Base-by-base conservation (phyloP, 2,797 vertebrate species). In the Champsocephalus esox region DNA sequence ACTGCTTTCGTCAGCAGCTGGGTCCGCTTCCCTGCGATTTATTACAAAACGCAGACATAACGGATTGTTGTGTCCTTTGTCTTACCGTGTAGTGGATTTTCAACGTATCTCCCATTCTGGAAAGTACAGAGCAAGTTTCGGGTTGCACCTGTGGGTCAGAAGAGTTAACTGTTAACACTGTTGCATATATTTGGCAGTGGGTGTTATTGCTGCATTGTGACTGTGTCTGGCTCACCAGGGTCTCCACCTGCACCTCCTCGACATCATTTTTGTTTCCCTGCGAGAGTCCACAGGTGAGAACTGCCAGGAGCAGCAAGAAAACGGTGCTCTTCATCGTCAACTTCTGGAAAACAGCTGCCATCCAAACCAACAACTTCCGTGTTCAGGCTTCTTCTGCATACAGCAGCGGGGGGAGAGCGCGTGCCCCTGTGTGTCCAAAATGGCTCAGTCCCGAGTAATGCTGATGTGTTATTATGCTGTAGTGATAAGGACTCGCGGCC, bases 21-120 rank as follows among this genome's bases (percentile, higher is more conserved):
- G 54, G 62, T 64, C 67, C 14, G 41, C 3, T 67, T 12, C 59
- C 49, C 32, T 9, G 11, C 43, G n/a, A 45, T 16, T 48, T 32
- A n/a, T 13, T 12, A 34, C 45, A 11, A 61, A 54, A 46, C 1
- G 11, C 54, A 48, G 68, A n/a, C 2, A 24, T 4, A n/a, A 5
- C 0, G 3, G 41, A n/a, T n/a, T 78, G 24, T 44, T 24, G 19
- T 10, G 50, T 8, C 51, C 10, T 21, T 0, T n/a, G 57, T 79
- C 94, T 96, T 87, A 99, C 98, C 94, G 97, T 98, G 91, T 99
- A 99, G 89, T 98, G 97, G 80, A 99, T 97, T 14, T 94, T 94
- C 64, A 98, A 92, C 67, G 96, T 97, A 94, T 99, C 98, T 83
- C 98, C 98, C 83, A 95, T 88, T 10, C 79, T 85, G 57, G 97